Conservation (phyloP, 2,888 invertebrate species). For the Masnerella sp. region DNA sequence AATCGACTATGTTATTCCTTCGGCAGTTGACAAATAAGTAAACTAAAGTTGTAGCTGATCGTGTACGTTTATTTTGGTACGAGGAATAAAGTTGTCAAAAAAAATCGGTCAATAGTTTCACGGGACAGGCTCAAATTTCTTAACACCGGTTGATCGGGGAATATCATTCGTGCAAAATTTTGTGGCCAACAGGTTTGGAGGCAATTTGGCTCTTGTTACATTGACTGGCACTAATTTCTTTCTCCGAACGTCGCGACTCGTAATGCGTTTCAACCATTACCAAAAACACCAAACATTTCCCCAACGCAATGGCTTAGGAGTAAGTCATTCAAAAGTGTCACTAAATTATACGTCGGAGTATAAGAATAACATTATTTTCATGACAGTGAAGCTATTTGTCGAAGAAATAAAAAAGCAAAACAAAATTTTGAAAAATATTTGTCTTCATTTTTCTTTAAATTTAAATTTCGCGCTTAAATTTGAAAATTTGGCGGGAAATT, state of each 20-base stretch:
- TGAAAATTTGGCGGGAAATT: too few species aligned
- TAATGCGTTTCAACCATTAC: constrained; percentile 43
- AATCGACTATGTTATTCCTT: too few species aligned
- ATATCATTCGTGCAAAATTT: constrained; percentile 54
- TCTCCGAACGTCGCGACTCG: constrained; percentile 45
- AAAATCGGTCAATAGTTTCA: constrained; percentile 24
- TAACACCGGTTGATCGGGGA: constrained; percentile 13
- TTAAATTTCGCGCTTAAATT: too few species aligned
- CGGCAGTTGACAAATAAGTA: too few species aligned
- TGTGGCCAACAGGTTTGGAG: constrained; percentile 56
- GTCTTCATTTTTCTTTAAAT: too few species aligned
- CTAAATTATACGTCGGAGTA: constrained; percentile 13
- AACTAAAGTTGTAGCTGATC: too few species aligned
- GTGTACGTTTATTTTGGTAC: too few species aligned
- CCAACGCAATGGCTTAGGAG: constrained; percentile 24
- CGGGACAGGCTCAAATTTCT: constrained; percentile 43
- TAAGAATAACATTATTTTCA: constrained; percentile 19
- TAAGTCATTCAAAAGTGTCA: constrained; percentile 51
- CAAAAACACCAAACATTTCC: constrained; percentile 33
- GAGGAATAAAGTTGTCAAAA: constrained; percentile 1
- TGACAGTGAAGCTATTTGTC: constrained; percentile 29
- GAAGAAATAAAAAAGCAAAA: not conserved
- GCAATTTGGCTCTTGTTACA: constrained; percentile 58
- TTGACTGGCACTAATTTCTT: constrained; percentile 48
- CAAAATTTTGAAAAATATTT: too few species aligned